Evolutionary conservation across 1,140 invertebrate genomes (phyloP).

Genomic region (Pteromalus puparum): DNA sequence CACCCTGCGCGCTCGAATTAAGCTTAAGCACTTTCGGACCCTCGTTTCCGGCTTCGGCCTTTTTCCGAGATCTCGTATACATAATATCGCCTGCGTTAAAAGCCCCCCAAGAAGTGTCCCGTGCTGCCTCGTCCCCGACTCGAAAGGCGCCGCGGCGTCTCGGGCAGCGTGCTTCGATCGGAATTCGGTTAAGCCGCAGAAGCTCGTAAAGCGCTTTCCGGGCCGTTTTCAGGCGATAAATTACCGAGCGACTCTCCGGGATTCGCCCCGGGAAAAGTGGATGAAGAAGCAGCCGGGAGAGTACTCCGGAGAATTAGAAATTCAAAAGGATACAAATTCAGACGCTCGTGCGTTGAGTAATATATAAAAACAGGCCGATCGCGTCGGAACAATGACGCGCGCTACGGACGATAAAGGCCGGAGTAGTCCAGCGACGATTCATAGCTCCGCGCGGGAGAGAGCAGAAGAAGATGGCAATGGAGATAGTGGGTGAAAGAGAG

Average conservation of each 20-base stretch:
- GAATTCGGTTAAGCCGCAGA: conserved; percentile 38
- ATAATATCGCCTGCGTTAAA: too few relatives aligned
- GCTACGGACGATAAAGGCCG: too few relatives aligned
- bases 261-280: conserved; percentile 1
- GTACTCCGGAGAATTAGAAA: not conserved
- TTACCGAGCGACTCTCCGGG: conserved; percentile 26
- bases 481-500: not conserved
- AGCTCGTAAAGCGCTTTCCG: conserved; percentile 29
- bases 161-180: not conserved
- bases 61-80: too few relatives aligned
- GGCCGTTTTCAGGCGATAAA: conserved; percentile 36
- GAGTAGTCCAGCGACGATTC: not conserved
- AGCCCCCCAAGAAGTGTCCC: conserved; percentile 5
- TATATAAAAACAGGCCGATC: too few relatives aligned
- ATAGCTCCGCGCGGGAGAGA: not conserved
- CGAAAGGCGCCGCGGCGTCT: conserved; percentile 39
- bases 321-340: not conserved
- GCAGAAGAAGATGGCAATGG: not conserved
- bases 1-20: too few relatives aligned
- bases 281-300: not conserved
- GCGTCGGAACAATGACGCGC: too few relatives aligned
- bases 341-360: too few relatives aligned
- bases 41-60: too few relatives aligned
- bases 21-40: too few relatives aligned
- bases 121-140: not conserved